Evolutionary conservation across 2,888 invertebrate genomes (phyloP).

Genomic region (Glyphotaelius pellucidus): DNA sequence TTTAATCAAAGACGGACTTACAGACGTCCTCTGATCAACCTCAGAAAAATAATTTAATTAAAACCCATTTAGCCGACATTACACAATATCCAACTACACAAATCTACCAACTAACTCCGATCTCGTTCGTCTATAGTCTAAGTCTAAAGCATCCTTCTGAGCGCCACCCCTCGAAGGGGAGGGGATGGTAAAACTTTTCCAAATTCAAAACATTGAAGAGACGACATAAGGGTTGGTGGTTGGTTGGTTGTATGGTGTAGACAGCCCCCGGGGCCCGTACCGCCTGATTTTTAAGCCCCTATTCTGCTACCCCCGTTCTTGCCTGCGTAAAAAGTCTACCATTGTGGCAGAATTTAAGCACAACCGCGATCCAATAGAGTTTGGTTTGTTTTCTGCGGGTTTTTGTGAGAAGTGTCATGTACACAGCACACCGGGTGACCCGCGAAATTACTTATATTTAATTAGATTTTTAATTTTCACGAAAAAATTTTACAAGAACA

Average conservation of each 20-base stretch:
- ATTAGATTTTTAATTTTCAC: background rate
- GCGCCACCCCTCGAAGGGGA: background rate
- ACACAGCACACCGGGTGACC: background rate
- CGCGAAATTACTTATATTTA: background rate
- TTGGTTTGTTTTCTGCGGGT: slow-evolving; percentile 10
- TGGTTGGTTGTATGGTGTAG: background rate
- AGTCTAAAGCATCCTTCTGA: background rate
- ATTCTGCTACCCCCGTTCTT: background rate
- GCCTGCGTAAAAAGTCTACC: background rate
- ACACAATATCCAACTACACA: background rate
- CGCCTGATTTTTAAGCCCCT: slow-evolving; percentile 15
- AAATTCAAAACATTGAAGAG: slow-evolving; percentile 4
- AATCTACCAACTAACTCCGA: background rate
- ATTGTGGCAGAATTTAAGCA: background rate
- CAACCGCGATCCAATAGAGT: background rate
- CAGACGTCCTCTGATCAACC: background rate
- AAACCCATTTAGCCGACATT: background rate
- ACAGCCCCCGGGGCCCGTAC: background rate
- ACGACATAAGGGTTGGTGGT: background rate
- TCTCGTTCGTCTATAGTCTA: background rate
- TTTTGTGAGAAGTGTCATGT: slow-evolving; percentile 2
- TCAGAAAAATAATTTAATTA: background rate
- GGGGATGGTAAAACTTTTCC: background rate
- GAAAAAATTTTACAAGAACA: background rate
- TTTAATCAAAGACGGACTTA: too few species aligned